phyloP scores from a whole-genome alignment of 53 echinoderm and acorn worm genomes.

The Echinometra lucunter region DNA sequence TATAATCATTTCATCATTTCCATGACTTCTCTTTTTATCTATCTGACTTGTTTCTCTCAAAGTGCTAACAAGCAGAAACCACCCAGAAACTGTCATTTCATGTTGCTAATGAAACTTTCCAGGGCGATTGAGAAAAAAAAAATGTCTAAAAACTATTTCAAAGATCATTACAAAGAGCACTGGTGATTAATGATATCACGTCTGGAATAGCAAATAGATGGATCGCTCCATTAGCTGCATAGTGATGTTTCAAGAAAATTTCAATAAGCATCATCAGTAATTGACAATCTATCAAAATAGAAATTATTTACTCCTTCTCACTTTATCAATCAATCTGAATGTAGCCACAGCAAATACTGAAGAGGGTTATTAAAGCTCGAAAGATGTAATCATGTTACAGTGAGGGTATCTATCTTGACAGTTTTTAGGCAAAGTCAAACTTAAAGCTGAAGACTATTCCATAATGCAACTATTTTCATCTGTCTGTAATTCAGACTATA shows the following conservation, averaged over 20 bases:
- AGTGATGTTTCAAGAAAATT: neutral
- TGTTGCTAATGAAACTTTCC: neutral
- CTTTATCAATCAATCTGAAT: neutral
- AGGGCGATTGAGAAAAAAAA: neutral
- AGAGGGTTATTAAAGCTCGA: too few relatives aligned
- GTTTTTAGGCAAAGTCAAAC: too few relatives aligned
- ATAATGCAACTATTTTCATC: too few relatives aligned
- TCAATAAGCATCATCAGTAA: neutral
- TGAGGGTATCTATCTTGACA: too few relatives aligned
- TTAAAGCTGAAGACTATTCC: too few relatives aligned
- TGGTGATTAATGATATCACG: neutral
- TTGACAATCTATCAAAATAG: neutral
- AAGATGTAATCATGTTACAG: too few relatives aligned
- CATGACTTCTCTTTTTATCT: neutral
- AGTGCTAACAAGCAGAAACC: neutral
- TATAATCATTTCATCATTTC: neutral
- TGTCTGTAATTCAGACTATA: too few relatives aligned
- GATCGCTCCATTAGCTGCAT: neutral
- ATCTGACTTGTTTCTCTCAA: neutral
- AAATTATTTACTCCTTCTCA: neutral
- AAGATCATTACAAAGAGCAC: neutral
- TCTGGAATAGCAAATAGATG: conserved; percentile 1
- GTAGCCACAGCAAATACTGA: neutral
- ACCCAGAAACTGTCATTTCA: conserved; percentile 32
- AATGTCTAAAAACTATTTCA: too few relatives aligned